Evolutionary conservation across 2,797 vertebrate species (phyloP), one percentile per base, ranked within the genome.

Genomic region (Coracias cyanogaster): DNA sequence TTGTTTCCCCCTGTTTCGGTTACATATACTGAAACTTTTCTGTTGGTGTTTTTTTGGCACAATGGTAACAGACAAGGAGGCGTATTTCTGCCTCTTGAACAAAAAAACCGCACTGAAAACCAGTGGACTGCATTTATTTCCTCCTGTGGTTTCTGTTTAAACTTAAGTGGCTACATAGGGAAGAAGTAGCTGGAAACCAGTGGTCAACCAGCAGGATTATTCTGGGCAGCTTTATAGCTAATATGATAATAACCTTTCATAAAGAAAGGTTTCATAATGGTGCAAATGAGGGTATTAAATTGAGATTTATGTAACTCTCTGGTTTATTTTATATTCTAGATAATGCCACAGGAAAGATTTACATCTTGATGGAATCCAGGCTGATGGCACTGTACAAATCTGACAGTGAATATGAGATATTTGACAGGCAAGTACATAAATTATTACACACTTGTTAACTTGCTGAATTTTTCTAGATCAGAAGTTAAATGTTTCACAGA

Each of bases 291-390:
- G n/a, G 33, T 37, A 73, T 91, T 94, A 46, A 94, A 48, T 82
- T 69, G 57, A 83, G 51, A 24, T 92, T 73, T 86, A n/a, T 82
- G 14, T 67, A 96, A 82, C 17, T 91, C 48, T 10, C 46, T 91
- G 49, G 70, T 93, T 90, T 77, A 18, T 74, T 81, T 88, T 90
- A 37, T 13, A 17, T 97, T 74, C 9, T 81, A 99, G 99, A 99
- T 87, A 98, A 98, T 60, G n/a, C 97, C 92, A 99, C 98, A 28
- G 98, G 92, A 25, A 99, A 98, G 93, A 89, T 97, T 16, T 98
- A 99, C 96, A 98, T 99, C 91, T 98, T 99, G 98, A 99, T 99
- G 99, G 99, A 99, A 98, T 99, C 99, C 95, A 98, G 99, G 79
- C 98, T 99, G 80, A 95, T 97, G 52, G 98, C 99, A n/a, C 98